These are phyloP conservation scores for Unio delphinus DNA, from an alignment of 2,888 invertebrate species.

Conservation along the genomic window DNA sequence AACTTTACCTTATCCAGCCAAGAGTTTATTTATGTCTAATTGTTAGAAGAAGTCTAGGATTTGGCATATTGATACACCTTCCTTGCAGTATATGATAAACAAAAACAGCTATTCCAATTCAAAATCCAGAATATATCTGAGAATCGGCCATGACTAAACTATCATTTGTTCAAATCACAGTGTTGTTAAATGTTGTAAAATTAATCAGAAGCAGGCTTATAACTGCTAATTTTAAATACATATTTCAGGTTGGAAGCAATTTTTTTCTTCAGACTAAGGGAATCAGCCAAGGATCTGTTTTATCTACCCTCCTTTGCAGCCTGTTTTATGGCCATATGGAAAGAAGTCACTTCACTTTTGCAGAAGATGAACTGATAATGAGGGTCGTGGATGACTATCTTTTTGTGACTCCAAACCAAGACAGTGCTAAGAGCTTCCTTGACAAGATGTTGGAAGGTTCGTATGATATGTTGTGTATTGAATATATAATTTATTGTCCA, in stretches of 20 bases:
- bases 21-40: no score
- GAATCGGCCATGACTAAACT: no score
- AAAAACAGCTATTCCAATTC: no score
- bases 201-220: background rate
- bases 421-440: constrained; percentile 53
- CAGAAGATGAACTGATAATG: constrained; percentile 52
- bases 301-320: constrained; percentile 64
- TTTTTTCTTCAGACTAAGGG: constrained; percentile 55
- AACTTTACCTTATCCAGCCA: no score
- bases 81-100: no score
- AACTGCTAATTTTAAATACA: background rate
- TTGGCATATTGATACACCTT: no score
- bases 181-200: no score
- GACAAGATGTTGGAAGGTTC: constrained; percentile 46
- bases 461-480: no score
- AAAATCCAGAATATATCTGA: background rate
- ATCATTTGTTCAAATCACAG: no score
- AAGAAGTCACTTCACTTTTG: constrained; percentile 18
- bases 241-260: constrained; percentile 45
- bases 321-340: constrained; percentile 67
- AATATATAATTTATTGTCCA: no score
- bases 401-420: constrained; percentile 56
- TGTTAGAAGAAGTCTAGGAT: no score
- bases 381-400: constrained; percentile 67
- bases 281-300: constrained; percentile 65